Conservation (phyloP, 2,113 vertebrate genomes). For the Phalacrocorax pelagicus region DNA sequence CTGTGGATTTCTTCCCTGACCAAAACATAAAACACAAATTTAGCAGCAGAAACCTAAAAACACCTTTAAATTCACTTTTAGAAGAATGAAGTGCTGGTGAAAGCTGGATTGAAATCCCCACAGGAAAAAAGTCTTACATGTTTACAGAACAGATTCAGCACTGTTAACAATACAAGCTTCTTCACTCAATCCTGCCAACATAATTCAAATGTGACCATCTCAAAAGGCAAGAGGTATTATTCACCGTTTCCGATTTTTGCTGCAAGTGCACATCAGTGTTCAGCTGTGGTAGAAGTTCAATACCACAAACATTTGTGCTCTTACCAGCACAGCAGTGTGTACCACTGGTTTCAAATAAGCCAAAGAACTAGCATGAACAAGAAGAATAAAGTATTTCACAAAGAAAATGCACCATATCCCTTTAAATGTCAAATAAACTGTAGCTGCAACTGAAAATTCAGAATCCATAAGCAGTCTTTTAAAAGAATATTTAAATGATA, state of each 20-base stretch:
- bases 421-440: neutral
- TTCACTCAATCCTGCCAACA: neutral
- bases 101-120: neutral
- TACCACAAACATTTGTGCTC: neutral
- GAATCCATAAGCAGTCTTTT: neutral
- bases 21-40: neutral
- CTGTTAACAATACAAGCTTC: neutral
- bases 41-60: neutral
- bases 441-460: neutral
- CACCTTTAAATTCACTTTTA: neutral
- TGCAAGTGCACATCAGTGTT: neutral
- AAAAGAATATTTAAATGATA: conserved; percentile 20
- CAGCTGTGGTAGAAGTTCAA: neutral
- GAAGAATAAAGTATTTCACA: neutral
- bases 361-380: neutral
- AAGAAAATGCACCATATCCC: neutral
- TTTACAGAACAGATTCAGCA: neutral
- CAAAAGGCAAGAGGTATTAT: neutral
- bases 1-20: neutral
- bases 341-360: neutral
- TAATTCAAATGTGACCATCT: neutral
- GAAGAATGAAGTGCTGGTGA: neutral
- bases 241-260: neutral
- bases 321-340: neutral
- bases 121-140: neutral